Evolutionary conservation across 2,888 invertebrate genomes (phyloP), one percentile per base, ranked within the genome.

Genomic region (Griposia aprilina): DNA sequence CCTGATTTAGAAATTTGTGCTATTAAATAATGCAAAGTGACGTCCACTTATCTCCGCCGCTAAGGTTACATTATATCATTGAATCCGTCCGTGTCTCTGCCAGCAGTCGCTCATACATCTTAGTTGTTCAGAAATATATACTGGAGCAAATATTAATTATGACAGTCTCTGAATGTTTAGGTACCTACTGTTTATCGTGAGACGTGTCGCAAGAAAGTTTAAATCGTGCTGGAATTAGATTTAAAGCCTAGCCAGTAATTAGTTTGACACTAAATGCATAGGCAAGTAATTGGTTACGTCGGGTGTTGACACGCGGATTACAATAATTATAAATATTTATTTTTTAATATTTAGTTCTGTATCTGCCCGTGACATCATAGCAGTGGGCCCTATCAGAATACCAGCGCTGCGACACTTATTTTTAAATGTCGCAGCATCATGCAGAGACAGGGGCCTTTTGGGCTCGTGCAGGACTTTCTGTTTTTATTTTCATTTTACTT

Each of bases 81-180:
- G 78, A 23, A 74, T 30, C 23, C 36, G 45, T 26, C 50, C 77
- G 23, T 73, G 48, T 60, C 50, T 60, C 26, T 26, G 82, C 74
- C 86, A 85, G 63, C 74, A 26, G 67, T 68, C 52, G 20, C 23
- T 65, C 74, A 57, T 83, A n/a, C 15, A 83, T 85, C 82, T 82
- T 82, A 55, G 15, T 23, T 23, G 57, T 17, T 26, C 63, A 82
- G 17, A 82, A 83, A 72, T 83, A 83, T 73, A 66, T 52, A 6
- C 78, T 85, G 86, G 86, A 82, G 62, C 69, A 6, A 75, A 50
- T 36, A 55, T 69, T 67, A 52, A 67, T 62, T 59, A 36, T 36
- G 45, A 36, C 0, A 57, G 60, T 41, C 13, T 15, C 26, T 36
- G 15, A 59, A 50, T 26, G 48, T 30, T 52, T 55, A 52, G 20